phyloP scores from a whole-genome alignment of 64 coral and sea anemone genomes.

The Pocillopora verrucosa region DNA sequence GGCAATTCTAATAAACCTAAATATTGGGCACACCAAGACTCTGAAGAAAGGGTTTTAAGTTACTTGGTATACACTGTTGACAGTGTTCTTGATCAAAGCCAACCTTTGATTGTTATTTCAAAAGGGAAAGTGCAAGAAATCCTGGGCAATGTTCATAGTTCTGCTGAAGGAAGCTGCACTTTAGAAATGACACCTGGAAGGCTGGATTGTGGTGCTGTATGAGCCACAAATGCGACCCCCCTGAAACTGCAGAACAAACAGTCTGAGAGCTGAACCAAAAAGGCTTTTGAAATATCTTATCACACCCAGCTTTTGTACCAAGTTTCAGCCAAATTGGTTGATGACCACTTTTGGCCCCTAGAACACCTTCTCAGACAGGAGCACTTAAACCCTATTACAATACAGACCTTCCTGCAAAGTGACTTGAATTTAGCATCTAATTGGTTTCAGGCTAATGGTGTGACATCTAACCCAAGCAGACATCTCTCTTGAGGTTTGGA shows the following conservation, averaged over 20 bases:
- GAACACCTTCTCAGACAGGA: slow-evolving; percentile 26
- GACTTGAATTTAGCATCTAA: not conserved
- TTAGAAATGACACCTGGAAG: slow-evolving; percentile 4
- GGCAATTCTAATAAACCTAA: too few relatives aligned
- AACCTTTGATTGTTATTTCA: too few relatives aligned
- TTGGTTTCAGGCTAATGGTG: not conserved
- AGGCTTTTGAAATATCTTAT: slow-evolving; percentile 33
- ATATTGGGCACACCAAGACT: too few relatives aligned
- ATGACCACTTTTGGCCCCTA: slow-evolving; percentile 12
- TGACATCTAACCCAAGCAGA: slow-evolving; percentile 15
- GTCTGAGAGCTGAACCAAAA: slow-evolving; percentile 28
- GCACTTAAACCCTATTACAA: not conserved
- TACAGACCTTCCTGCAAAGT: not conserved
- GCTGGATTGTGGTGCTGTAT: slow-evolving; percentile 19
- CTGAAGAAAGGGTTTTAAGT: too few relatives aligned
- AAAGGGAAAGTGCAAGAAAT: too few relatives aligned
- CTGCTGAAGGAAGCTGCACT: too few relatives aligned
- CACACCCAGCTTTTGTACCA: slow-evolving; percentile 37
- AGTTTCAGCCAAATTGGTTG: slow-evolving; percentile 39
- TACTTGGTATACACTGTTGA: too few relatives aligned
- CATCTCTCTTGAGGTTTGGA: too few relatives aligned
- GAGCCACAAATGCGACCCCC: slow-evolving; percentile 11
- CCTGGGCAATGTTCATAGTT: too few relatives aligned
- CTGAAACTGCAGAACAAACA: not conserved
- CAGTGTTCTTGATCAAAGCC: too few relatives aligned